A percentile compares a stretch with the other conserved stretches of the same genome.
These are phyloP conservation scores for Taphrorychus bicolor DNA, from an alignment of 2,888 invertebrate genomes.

Conservation along the genomic window DNA sequence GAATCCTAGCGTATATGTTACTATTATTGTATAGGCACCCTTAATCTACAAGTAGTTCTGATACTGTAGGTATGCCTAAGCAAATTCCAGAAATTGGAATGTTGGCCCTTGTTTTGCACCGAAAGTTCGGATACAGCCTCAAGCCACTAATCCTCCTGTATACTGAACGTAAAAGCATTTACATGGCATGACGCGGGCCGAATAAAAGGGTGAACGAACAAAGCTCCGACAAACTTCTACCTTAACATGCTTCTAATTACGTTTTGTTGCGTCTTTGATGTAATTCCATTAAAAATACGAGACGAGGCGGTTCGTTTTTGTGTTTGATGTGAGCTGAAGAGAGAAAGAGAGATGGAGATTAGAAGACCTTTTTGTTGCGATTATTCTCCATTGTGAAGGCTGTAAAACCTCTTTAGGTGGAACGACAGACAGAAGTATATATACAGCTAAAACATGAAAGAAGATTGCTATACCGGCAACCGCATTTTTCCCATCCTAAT, in stretches of 20 bases:
- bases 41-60: neutral
- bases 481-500: neutral
- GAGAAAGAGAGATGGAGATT: no score
- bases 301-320: slow-evolving; percentile 6
- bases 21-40: neutral
- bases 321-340: slow-evolving; percentile 12
- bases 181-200: neutral
- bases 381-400: neutral
- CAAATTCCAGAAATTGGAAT: neutral
- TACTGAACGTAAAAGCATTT: slow-evolving; percentile 4
- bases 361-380: neutral
- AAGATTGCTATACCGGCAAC: neutral
- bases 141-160: slow-evolving; percentile 1
- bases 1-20: neutral
- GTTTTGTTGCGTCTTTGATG: slow-evolving; percentile 22
- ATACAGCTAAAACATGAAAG: neutral
- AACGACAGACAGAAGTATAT: neutral
- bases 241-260: slow-evolving; percentile 22
- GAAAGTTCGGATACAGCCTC: neutral
- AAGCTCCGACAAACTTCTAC: slow-evolving; percentile 13
- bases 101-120: neutral
- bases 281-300: slow-evolving; percentile 9
- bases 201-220: slow-evolving; percentile 1
- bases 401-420: neutral
- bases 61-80: no score